phyloP scores from a whole-genome alignment of 2,888 invertebrate genomes.

The Drosophila yooni region DNA sequence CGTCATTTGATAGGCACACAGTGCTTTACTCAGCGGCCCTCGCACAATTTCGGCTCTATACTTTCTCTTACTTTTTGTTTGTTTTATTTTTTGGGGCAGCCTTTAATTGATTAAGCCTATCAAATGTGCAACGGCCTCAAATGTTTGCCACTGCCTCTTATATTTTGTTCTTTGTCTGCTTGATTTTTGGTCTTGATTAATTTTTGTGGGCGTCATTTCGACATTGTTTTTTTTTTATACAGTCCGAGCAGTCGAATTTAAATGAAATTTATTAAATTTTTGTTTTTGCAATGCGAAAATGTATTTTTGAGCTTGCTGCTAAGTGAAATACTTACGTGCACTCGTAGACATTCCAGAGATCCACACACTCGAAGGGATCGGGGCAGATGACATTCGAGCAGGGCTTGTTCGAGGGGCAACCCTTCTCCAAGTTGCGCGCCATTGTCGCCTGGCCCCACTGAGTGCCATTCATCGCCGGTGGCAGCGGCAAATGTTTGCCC shows the following conservation, averaged over 20 bases:
- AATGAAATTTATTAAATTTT: constrained; percentile 11
- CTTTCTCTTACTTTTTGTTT: constrained; percentile 3
- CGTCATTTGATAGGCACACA: constrained; percentile 53
- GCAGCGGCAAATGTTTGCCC: constrained; percentile 96
- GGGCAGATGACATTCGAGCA: constrained; percentile 97
- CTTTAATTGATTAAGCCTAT: constrained; percentile 74
- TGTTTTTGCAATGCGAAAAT: constrained; percentile 41
- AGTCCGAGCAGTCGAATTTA: constrained; percentile 58
- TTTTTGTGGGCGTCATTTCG: not conserved
- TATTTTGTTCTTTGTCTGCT: constrained; percentile 31
- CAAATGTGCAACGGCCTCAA: constrained; percentile 45
- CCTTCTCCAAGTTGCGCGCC: constrained; percentile 95
- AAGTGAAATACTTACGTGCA: constrained; percentile 95
- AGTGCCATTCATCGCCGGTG: constrained; percentile 97
- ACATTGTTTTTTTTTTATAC: constrained; percentile 12
- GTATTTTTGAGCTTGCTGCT: constrained; percentile 2
- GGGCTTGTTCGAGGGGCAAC: constrained; percentile 97
- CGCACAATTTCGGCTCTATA: constrained; percentile 19
- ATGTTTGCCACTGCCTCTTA: constrained; percentile 8
- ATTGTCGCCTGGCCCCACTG: constrained; percentile 98
- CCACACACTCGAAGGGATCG: constrained; percentile 96
- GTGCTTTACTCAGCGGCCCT: constrained; percentile 28
- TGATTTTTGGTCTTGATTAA: constrained; percentile 3
- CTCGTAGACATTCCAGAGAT: constrained; percentile 99
- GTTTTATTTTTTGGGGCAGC: constrained; percentile 25